phyloP scores from a whole-genome alignment of 2,113 vertebrate species.

The Solenodon paradoxus region DNA sequence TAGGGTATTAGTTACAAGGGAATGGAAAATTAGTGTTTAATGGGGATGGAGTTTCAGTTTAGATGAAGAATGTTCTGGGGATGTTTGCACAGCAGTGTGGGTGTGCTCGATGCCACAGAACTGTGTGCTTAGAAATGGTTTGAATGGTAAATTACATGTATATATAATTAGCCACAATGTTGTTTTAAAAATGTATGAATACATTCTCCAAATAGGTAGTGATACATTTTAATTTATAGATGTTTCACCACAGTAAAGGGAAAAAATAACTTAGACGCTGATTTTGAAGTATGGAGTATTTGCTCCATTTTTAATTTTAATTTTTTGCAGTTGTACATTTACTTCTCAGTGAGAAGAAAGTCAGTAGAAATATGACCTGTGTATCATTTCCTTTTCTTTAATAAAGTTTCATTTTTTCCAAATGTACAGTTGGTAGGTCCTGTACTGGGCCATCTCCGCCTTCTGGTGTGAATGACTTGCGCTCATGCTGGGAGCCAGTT shows the following conservation, averaged over 20 bases:
- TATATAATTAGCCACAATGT: not conserved
- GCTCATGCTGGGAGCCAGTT: too few relatives aligned
- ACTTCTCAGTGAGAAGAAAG: not conserved
- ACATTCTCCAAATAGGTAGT: not conserved
- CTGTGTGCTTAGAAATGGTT: not conserved
- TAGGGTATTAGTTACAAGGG: not conserved
- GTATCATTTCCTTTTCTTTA: too few relatives aligned
- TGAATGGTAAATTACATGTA: not conserved
- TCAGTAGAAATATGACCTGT: not conserved
- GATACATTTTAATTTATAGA: not conserved
- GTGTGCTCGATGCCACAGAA: not conserved
- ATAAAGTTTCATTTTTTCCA: too few relatives aligned
- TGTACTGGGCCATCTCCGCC: too few relatives aligned
- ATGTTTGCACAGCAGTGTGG: not conserved
- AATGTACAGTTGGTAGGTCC: too few relatives aligned
- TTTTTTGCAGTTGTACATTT: not conserved
- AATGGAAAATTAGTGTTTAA: not conserved
- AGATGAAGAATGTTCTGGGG: not conserved
- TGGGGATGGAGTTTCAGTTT: not conserved
- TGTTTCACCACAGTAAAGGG: not conserved
- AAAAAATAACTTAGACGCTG: not conserved
- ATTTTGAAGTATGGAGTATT: not conserved
- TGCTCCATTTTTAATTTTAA: not conserved
- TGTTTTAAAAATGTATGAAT: not conserved
- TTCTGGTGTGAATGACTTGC: too few relatives aligned